These are phyloP conservation scores for Trichoplusia ni DNA, from an alignment of 1,140 invertebrate genomes.

Conservation along the genomic window DNA sequence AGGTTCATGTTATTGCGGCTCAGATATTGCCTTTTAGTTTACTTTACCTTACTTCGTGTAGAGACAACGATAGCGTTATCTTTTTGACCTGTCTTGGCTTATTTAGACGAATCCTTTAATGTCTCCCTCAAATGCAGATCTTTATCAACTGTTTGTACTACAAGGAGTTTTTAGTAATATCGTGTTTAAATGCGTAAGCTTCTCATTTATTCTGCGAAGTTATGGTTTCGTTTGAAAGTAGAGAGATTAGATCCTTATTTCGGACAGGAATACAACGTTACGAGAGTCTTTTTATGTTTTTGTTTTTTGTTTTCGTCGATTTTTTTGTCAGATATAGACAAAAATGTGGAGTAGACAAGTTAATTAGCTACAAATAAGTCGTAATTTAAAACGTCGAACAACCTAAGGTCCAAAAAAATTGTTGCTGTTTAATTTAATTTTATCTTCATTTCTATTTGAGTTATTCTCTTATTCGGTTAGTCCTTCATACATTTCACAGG, in stretches of 20 bases:
- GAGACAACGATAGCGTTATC: constrained; percentile 38
- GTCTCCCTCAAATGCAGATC: not conserved
- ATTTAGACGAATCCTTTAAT: constrained; percentile 28
- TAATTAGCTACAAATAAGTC: too few relatives aligned
- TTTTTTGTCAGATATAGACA: too few relatives aligned
- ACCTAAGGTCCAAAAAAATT: too few relatives aligned
- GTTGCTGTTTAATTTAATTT: too few relatives aligned
- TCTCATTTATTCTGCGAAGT: not conserved
- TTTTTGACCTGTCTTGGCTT: constrained; percentile 21
- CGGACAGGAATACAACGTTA: not conserved
- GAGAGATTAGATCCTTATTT: not conserved
- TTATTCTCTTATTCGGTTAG: too few relatives aligned
- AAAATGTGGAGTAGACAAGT: too few relatives aligned
- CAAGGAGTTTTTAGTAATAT: not conserved
- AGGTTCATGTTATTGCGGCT: constrained; percentile 47
- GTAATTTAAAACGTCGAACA: too few relatives aligned
- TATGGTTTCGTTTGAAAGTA: not conserved
- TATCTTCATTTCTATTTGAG: too few relatives aligned
- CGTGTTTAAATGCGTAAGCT: not conserved
- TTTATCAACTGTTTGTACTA: constrained; percentile 6
- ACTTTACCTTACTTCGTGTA: constrained; percentile 37
- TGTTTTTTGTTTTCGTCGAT: too few relatives aligned
- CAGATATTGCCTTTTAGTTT: constrained; percentile 44
- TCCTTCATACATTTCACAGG: too few relatives aligned
- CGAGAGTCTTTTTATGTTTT: too few relatives aligned